Evolutionary conservation across 1,140 invertebrate species (phyloP), one percentile per base, ranked within the genome.

Genomic region (Drosophila elegans): DNA sequence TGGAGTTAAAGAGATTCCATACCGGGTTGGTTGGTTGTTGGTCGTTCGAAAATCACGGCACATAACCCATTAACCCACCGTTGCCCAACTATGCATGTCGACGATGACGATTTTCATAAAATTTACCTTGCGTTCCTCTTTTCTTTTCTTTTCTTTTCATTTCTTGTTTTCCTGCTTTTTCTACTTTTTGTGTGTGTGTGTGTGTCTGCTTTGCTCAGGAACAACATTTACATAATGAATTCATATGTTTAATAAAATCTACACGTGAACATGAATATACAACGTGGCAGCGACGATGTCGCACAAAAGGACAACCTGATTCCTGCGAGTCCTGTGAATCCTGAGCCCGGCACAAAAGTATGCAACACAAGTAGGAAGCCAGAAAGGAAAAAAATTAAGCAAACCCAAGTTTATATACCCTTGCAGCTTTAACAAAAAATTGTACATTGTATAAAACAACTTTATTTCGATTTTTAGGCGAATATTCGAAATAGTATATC

Each of bases 161-260:
- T 51, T 25, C 16, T 13, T 13, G 4, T 25, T 10, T 46, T 45
- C 4, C 29, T 32, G 29, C 6, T 32, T 62, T 71, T 34, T 51
- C 16, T 21, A 21, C 16, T 21, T 21, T 21, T 21, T 21, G 16
- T 21, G 16, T 21, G 16, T 21, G 16, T 21, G 16, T 48, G 44
- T 61, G 48, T 57, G 57, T 46, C 38, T 57, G 41, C 39, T 41
- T 29, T 9, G 49, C 11, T 16, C 32, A 44, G 74, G 45, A 34
- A 66, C 52, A 57, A 38, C 72, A 91, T 91, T 91, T 91, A 73
- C 88, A 91, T 91, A 91, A 91, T 91, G 79, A 86, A 90, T 91
- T 91, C 89, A 91, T 91, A 86, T 86, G 89, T 80, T 90, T 90
- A 90, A 90, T 90, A 90, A 90, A 90, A 88, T 89, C 79, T 80